These are phyloP conservation scores for Neomorphus geoffroyi DNA, from an alignment of 2,797 vertebrate genomes.

Conservation along the genomic window DNA sequence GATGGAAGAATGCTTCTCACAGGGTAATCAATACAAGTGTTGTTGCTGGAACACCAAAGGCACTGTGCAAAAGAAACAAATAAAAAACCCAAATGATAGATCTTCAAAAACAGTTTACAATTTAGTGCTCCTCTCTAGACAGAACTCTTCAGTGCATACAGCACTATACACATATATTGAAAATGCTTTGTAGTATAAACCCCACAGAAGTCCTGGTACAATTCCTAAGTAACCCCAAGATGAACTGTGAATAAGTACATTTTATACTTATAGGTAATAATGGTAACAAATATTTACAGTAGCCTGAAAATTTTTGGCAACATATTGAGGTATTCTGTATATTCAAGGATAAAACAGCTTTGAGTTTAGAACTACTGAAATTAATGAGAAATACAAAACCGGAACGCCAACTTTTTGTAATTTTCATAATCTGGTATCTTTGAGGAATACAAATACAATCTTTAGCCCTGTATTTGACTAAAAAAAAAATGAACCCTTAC, in stretches of 20 bases:
- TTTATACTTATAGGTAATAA: neutral
- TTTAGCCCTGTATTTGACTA: neutral
- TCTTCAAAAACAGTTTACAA: neutral
- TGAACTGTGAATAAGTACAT: neutral
- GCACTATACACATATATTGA: neutral
- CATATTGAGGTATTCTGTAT: neutral
- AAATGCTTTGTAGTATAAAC: neutral
- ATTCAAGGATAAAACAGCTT: neutral
- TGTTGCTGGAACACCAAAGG: constrained; percentile 87
- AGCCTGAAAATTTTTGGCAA: neutral
- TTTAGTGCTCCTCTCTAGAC: neutral
- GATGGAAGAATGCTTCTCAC: constrained; percentile 84
- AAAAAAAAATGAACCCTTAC: neutral
- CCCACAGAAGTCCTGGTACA: neutral
- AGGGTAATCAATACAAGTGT: constrained; percentile 85
- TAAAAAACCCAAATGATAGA: neutral
- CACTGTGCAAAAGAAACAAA: constrained; percentile 77
- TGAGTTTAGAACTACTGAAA: neutral
- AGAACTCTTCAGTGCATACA: neutral
- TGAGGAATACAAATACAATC: neutral
- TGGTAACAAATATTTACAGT: neutral
- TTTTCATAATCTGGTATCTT: rapidly evolving
- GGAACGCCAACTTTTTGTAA: neutral
- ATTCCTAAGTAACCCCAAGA: neutral
- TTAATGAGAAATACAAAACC: neutral